phyloP scores from a whole-genome alignment of 2,888 invertebrate genomes.

The Acanthopleura granulata region DNA sequence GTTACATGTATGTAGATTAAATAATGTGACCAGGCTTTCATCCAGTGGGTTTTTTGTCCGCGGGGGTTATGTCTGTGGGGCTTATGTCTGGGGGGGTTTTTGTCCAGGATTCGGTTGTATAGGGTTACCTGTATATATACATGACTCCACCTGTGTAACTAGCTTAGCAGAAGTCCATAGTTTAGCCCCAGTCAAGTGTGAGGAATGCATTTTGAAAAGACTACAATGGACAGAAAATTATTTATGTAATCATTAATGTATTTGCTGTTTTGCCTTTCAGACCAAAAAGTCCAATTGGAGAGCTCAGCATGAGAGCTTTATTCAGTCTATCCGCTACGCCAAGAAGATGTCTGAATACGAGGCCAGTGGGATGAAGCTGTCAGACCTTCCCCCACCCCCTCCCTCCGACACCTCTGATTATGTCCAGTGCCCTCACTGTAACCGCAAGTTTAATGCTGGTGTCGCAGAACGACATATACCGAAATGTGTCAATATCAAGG shows the following conservation, averaged over 20 bases:
- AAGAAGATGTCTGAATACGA: constrained; percentile 60
- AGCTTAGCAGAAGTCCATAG: too few relatives aligned
- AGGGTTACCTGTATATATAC: too few relatives aligned
- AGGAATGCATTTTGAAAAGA: too few relatives aligned
- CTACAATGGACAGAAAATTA: too few relatives aligned
- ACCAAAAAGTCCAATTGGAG: constrained; percentile 61
- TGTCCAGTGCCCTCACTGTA: constrained; percentile 89
- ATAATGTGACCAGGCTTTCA: too few relatives aligned
- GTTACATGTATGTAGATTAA: too few relatives aligned
- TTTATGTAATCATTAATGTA: not conserved
- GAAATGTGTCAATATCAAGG: constrained; percentile 82
- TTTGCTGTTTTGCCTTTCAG: constrained; percentile 25
- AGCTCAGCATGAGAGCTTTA: constrained; percentile 62
- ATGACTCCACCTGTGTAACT: too few relatives aligned
- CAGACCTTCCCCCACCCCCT: constrained; percentile 83
- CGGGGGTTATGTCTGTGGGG: too few relatives aligned
- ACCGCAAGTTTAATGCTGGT: constrained; percentile 84
- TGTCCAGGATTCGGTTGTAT: too few relatives aligned
- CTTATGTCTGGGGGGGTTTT: too few relatives aligned
- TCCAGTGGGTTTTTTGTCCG: too few relatives aligned
- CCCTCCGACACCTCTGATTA: constrained; percentile 88
- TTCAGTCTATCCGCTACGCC: constrained; percentile 62
- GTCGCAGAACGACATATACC: constrained; percentile 91
- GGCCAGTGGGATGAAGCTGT: constrained; percentile 81
- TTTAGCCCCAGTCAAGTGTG: too few relatives aligned